Evolutionary conservation across 1,140 invertebrate genomes (phyloP), one percentile per base, ranked within the genome.

Genomic region (Aleiodes sp.): DNA sequence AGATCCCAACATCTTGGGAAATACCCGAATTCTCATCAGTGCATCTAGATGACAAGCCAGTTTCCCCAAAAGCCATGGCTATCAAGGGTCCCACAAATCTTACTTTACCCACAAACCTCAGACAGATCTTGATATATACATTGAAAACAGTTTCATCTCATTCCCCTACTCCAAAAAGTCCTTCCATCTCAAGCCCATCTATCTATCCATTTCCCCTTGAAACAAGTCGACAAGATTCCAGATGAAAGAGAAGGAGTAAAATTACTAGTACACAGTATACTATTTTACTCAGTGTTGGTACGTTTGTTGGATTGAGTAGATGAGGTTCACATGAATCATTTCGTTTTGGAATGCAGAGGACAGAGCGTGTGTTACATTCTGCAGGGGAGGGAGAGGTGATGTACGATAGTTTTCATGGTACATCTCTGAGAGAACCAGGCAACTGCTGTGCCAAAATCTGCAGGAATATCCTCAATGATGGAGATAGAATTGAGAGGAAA

Each of bases 391-490:
- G n/a, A n/a, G n/a, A n/a, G n/a, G n/a, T 63, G 68, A 80, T 79
- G 73, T 78, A 80, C 76, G 78, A 69, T 73, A 78, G 70, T 76
- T 74, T 73, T 68, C 19, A 75, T 75, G 75, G 77, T 68, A 72
- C 65, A n/a, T n/a, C n/a, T 69, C 16, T 6, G 29, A 70, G 70
- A 19, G 28, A 35, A 1, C 29, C 52, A 24, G 46, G 16, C 12
- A 52, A 24, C 46, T 24, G 46, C n/a, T 24, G 46, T 52, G 46
- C 46, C 46, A 52, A 52, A 52, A 52, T 52, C 46, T 21, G 10
- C 10, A 24, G 46, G 26, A 52, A 52, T 52, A 52, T 52, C 43
- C 1, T 16, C 46, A 35, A 14, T 6, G 6, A 65, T 3, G 21
- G 63, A n/a, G n/a, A n/a, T n/a, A n/a, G n/a, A n/a, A n/a, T n/a